Conservation (phyloP, 2,797 vertebrate genomes). For the Anas bernieri region DNA sequence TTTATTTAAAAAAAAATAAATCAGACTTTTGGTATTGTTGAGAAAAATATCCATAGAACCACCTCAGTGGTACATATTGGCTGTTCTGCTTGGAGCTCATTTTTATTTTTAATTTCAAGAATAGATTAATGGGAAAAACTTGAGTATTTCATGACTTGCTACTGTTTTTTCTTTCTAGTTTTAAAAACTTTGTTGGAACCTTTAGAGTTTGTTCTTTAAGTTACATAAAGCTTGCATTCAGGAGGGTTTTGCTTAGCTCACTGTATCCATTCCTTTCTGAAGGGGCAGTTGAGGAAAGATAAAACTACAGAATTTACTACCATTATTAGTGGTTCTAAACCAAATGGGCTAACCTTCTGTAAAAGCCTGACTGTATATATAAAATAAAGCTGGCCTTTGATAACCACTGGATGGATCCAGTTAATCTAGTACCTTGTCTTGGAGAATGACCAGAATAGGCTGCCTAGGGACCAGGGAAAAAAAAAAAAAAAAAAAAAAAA, state of each 20-base stretch:
- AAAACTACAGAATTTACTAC: not conserved
- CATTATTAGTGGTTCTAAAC: not conserved
- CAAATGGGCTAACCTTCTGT: not conserved
- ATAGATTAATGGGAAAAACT: not conserved
- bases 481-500: not conserved
- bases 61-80: not conserved
- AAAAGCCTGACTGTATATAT: not conserved
- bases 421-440: not conserved
- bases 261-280: not conserved
- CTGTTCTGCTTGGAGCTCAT: not conserved
- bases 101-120: not conserved
- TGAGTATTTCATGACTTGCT: not conserved
- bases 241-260: not conserved
- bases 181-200: not conserved
- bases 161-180: not conserved
- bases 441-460: not conserved
- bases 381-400: not conserved
- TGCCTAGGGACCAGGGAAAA: not conserved
- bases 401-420: not conserved
- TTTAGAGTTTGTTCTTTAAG: not conserved
- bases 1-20: not conserved
- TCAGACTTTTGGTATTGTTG: not conserved
- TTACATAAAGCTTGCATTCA: not conserved
- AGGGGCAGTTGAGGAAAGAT: not conserved
- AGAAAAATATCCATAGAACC: not conserved